Evolutionary conservation across 2,113 vertebrate species (phyloP), one percentile per base, ranked within the genome.

Genomic region (Mormoops blainvillei): DNA sequence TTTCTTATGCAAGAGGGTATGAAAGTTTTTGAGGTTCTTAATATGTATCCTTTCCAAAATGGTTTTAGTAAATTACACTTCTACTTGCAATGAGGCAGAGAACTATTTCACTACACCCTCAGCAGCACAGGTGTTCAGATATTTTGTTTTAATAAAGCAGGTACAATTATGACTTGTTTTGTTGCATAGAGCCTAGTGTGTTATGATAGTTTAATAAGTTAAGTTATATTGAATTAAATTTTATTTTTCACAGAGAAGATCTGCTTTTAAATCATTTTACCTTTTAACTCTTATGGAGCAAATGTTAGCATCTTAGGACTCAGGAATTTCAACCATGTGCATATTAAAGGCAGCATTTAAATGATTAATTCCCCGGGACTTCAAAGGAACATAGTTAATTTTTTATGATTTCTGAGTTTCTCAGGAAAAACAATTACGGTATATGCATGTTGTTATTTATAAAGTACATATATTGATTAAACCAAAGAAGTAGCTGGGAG

Each of bases 351-450:
- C 61, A 50, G 20, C 26, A 61, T 90, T 89, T 93, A 85, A 82
- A n/a, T 90, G 38, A 31, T 43, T 89, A 41, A 71, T 91, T 95
- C 82, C n/a, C 20, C 56, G 33, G 77, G 36, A 71, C 33, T 50
- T 94, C 31, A 92, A 76, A 76, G 65, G 70, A 89, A 71, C 52
- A 54, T 48, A 28, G 50, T 84, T 89, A 45, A 61, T 50, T 85
- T 95, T 89, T 94, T 82, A 76, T 33, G 33, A 54, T 93, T 78
- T 86, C 33, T 91, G 58, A 86, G 20, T 95, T 95, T 93, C 48
- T 76, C 11, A 85, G 56, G 58, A 74, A 89, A 76, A 92, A 88
- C 12, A 94, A 61, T 71, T 80, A 85, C 80, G 26, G 1, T 56
- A 13, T 67, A 7, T 71, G 18, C n/a, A 18, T 68, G 26, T 88